Percentiles rank a stretch among this genome's conserved stretches.
phyloP scores from a whole-genome alignment of 1,140 invertebrate genomes.

The Drosophila mauritiana region DNA sequence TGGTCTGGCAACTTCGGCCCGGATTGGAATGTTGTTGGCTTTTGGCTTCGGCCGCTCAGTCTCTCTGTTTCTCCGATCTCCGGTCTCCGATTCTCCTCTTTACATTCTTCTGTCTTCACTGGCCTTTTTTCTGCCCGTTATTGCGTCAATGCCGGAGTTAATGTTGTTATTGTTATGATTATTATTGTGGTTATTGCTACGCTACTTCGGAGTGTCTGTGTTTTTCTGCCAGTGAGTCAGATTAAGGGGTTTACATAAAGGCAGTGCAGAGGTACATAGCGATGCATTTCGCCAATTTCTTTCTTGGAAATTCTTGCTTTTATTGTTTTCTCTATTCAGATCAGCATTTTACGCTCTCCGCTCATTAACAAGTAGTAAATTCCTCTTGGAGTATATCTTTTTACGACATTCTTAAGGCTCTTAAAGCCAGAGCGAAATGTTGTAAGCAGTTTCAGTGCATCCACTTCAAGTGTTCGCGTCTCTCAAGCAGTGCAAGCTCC shows the following conservation, averaged over 20 bases:
- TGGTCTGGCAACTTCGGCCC: constrained; percentile 75
- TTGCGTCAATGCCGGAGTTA: constrained; percentile 48
- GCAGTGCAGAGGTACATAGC: constrained; percentile 56
- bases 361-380: background rate
- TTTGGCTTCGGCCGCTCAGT: constrained; percentile 51
- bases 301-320: constrained; percentile 25
- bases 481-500: background rate
- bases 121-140: constrained; percentile 28
- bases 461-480: background rate
- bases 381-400: background rate
- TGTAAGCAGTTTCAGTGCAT: background rate
- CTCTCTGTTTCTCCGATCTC: constrained; percentile 6
- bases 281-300: constrained; percentile 41
- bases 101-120: constrained; percentile 25
- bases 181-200: constrained; percentile 40
- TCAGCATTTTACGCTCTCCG: background rate
- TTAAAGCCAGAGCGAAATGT: background rate
- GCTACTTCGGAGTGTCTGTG: constrained; percentile 22
- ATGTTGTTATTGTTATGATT: constrained; percentile 46
- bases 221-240: constrained; percentile 25
- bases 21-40: constrained; percentile 76
- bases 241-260: constrained; percentile 6
- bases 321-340: constrained; percentile 10
- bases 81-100: constrained; percentile 6
- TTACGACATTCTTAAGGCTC: background rate